These are phyloP conservation scores for Drosophila robusta DNA, from an alignment of 2,888 invertebrate species.

Conservation along the genomic window DNA sequence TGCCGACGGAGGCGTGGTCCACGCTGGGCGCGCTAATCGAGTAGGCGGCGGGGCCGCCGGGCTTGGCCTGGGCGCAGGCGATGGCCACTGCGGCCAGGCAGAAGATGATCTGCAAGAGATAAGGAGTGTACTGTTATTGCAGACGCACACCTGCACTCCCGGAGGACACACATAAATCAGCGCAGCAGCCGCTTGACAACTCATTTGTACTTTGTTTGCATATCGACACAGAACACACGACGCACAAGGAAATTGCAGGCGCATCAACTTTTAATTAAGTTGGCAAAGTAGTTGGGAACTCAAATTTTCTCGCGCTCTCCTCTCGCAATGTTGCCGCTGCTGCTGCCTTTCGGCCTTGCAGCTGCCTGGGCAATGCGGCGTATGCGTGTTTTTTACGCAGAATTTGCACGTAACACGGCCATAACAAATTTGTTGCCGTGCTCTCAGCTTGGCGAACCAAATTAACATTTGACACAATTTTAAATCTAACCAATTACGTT, in stretches of 20 bases:
- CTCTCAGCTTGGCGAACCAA: background rate
- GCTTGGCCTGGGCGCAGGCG: constrained; percentile 81
- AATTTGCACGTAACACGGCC: constrained; percentile 13
- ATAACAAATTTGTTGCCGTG: constrained; percentile 11
- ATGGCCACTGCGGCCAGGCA: constrained; percentile 81
- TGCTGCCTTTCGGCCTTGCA: constrained; percentile 2
- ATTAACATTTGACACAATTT: constrained; percentile 8
- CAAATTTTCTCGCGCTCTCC: constrained; percentile 13
- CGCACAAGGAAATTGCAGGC: constrained; percentile 69
- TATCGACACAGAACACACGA: constrained; percentile 26
- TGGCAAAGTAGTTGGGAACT: constrained; percentile 60
- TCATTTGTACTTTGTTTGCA: constrained; percentile 55
- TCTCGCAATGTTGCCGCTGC: too few species aligned
- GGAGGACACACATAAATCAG: constrained; percentile 27
- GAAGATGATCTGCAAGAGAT: constrained; percentile 76
- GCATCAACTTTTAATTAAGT: constrained; percentile 77
- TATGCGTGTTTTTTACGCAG: constrained; percentile 36
- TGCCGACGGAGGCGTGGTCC: constrained; percentile 84
- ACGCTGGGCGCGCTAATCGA: constrained; percentile 84
- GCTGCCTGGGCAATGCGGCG: constrained; percentile 34
- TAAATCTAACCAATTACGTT: constrained; percentile 9
- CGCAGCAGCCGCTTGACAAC: constrained; percentile 26
- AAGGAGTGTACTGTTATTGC: background rate
- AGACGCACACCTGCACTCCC: background rate
- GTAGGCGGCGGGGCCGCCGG: constrained; percentile 85